Conservation (phyloP, 2,888 invertebrate species). For the Apamea epomidion region DNA sequence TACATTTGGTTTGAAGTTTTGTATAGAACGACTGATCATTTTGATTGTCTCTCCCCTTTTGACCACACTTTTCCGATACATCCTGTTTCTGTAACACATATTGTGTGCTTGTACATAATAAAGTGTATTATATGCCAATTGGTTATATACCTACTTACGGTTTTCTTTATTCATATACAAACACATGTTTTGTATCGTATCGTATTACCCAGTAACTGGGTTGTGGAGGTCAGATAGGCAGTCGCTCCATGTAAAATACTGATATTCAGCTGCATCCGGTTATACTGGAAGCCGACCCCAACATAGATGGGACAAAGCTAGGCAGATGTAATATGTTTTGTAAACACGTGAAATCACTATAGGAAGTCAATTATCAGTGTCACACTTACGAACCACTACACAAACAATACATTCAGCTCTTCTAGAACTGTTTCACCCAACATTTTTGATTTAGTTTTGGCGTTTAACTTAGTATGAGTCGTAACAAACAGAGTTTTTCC, state of each 20-base stretch:
- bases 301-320: no score
- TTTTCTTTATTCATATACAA: background rate
- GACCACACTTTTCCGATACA: no score
- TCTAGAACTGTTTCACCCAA: background rate
- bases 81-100: no score
- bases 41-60: no score
- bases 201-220: no score
- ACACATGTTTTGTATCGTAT: constrained; percentile 19
- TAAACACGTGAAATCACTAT: constrained; percentile 3
- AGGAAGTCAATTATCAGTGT: constrained; percentile 21
- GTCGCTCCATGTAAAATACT: no score
- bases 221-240: no score
- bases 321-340: constrained; percentile 6
- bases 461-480: background rate
- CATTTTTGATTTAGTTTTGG: background rate
- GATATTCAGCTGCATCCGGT: no score
- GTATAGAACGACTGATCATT: no score
- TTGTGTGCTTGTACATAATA: no score
- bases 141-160: background rate
- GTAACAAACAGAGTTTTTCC: background rate
- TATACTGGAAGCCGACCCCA: no score
- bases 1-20: no score
- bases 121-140: background rate
- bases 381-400: background rate
- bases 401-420: constrained; percentile 2